A percentile compares a stretch with the other conserved stretches of the same genome.
These are phyloP conservation scores for Salvelinus fontinalis DNA, from an alignment of 2,113 vertebrate species.

Conservation along the genomic window DNA sequence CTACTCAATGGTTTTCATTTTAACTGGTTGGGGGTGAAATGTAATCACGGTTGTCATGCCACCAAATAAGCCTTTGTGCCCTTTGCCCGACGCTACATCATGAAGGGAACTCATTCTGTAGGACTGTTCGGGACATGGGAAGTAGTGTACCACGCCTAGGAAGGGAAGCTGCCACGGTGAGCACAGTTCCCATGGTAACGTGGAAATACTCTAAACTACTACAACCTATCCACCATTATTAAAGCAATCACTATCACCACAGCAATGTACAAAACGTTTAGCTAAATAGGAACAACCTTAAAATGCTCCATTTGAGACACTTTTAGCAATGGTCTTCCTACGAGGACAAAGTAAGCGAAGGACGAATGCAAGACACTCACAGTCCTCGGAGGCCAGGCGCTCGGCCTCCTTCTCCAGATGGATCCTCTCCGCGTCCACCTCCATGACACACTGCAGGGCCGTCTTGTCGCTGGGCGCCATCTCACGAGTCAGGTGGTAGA, in stretches of 20 bases:
- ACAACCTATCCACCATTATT: no score
- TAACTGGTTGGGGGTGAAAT: background rate
- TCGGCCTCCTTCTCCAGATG: constrained; percentile 84
- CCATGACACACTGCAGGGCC: constrained; percentile 86
- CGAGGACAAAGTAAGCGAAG: no score
- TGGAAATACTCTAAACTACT: constrained; percentile 11
- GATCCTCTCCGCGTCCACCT: constrained; percentile 84
- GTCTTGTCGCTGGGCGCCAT: constrained; percentile 89
- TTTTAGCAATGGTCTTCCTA: no score
- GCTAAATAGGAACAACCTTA: no score
- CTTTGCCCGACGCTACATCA: background rate
- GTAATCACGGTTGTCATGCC: background rate
- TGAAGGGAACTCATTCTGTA: background rate
- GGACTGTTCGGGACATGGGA: constrained; percentile 3
- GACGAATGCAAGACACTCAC: constrained; percentile 59
- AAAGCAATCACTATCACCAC: no score
- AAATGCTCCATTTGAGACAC: no score
- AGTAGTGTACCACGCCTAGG: constrained; percentile 47
- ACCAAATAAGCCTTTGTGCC: background rate
- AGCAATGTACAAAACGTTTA: no score
- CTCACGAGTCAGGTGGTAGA: constrained; percentile 87
- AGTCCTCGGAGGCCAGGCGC: constrained; percentile 84
- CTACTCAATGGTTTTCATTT: no score
- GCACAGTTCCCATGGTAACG: constrained; percentile 51
- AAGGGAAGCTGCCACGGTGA: constrained; percentile 42